A percentile compares a stretch with the other conserved stretches of the same genome.
phyloP scores from a whole-genome alignment of 2,113 vertebrate species.

The cattle (Bos taurus) region DNA sequence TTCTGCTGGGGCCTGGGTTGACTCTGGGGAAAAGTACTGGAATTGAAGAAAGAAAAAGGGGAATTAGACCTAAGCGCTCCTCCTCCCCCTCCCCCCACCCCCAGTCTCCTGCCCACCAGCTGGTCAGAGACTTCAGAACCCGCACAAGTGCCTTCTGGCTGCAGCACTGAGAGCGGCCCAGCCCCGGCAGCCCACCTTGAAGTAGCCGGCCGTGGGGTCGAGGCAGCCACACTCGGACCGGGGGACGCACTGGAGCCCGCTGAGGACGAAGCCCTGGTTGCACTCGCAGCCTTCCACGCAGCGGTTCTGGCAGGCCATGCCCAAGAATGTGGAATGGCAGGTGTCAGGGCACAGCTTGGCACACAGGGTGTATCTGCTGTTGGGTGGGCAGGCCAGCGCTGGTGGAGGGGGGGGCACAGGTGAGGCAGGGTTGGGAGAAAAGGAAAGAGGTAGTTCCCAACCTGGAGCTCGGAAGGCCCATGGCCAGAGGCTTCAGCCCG shows the following conservation, averaged over 20 bases:
- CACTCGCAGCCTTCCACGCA: slow-evolving; percentile 76
- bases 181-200: slow-evolving; percentile 15
- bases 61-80: background rate
- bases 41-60: background rate
- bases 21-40: background rate
- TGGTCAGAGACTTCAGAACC: background rate
- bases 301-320: slow-evolving; percentile 37
- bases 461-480: background rate
- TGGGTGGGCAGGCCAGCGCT: slow-evolving; percentile 82
- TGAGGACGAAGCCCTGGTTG: slow-evolving; percentile 70
- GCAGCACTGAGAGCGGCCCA: slow-evolving; percentile 59
- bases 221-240: slow-evolving; percentile 69
- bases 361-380: slow-evolving; percentile 85
- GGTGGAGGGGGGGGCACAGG: background rate
- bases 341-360: slow-evolving; percentile 72
- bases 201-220: slow-evolving; percentile 1
- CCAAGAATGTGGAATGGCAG: slow-evolving; percentile 2
- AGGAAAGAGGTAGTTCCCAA: background rate
- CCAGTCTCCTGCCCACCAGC: background rate
- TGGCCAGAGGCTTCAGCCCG: background rate
- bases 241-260: slow-evolving; percentile 68
- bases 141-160: background rate
- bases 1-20: background rate
- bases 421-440: background rate
- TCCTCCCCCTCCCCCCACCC: fast-evolving